These are phyloP conservation scores for Eupithecia centaureata DNA, from an alignment of 2,888 invertebrate species.

Conservation along the genomic window DNA sequence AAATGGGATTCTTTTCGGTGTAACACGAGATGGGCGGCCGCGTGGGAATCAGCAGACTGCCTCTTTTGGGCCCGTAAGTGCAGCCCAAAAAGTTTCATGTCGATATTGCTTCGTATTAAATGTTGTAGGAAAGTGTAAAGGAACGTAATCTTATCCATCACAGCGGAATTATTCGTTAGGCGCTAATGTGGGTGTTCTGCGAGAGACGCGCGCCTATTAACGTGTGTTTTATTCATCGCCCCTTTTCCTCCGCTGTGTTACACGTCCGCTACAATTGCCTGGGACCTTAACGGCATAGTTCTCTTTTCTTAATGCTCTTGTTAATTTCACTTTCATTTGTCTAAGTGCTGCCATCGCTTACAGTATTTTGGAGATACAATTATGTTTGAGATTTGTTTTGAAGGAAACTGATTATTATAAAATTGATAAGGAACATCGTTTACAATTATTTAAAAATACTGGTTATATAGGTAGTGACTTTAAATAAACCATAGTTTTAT, in stretches of 20 bases:
- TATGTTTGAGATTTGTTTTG: constrained; percentile 1
- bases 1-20: constrained; percentile 77
- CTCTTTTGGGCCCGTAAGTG: constrained; percentile 74
- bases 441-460: not conserved
- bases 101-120: constrained; percentile 79
- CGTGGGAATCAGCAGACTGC: constrained; percentile 78
- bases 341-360: constrained; percentile 56
- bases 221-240: constrained; percentile 76
- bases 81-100: constrained; percentile 74
- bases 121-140: constrained; percentile 48
- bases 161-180: constrained; percentile 69
- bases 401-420: not conserved
- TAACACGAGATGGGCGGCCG: constrained; percentile 75
- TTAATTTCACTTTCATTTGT: constrained; percentile 68
- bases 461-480: not conserved
- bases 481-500: too few relatives aligned
- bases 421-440: not conserved
- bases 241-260: constrained; percentile 65
- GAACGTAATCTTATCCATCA: constrained; percentile 76
- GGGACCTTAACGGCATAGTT: constrained; percentile 68
- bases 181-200: constrained; percentile 74
- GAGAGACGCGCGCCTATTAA: constrained; percentile 69
- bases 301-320: constrained; percentile 67
- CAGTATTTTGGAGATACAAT: constrained; percentile 2
- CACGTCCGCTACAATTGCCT: constrained; percentile 63